A percentile compares a stretch with the other conserved stretches of the same genome.
Evolutionary conservation across 2,888 invertebrate genomes (phyloP).

Genomic region (Drymonia ruficornis): DNA sequence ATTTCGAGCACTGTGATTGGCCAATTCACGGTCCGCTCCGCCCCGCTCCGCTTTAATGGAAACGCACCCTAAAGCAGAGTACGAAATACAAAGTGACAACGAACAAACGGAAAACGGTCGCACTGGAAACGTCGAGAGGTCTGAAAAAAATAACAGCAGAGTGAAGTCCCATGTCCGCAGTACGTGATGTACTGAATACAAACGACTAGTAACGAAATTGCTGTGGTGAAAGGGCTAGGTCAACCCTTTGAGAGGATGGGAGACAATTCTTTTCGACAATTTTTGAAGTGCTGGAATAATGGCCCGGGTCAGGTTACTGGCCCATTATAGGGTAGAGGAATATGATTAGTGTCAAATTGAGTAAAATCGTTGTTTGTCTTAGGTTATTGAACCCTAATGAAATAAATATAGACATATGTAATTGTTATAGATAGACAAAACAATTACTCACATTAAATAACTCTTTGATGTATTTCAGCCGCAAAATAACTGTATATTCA

Average conservation of each 20-base stretch:
- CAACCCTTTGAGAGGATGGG: slow-evolving; percentile 48
- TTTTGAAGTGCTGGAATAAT: background rate
- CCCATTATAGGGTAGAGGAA: too few relatives aligned
- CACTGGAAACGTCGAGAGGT: slow-evolving; percentile 34
- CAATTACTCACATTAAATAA: too few relatives aligned
- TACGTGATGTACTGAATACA: slow-evolving; percentile 65
- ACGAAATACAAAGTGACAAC: background rate
- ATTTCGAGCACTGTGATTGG: too few relatives aligned
- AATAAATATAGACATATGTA: too few relatives aligned
- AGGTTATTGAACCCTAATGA: too few relatives aligned
- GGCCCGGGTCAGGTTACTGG: background rate
- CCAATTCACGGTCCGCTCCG: too few relatives aligned
- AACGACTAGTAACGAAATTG: slow-evolving; percentile 61
- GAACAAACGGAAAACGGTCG: slow-evolving; percentile 23
- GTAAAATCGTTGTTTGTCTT: too few relatives aligned
- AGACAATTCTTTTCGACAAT: slow-evolving; percentile 15
- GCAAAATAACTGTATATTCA: background rate
- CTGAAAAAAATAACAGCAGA: slow-evolving; percentile 47
- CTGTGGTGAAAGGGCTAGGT: slow-evolving; percentile 39
- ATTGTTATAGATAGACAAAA: too few relatives aligned
- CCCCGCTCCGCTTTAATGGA: too few relatives aligned
- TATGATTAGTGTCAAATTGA: too few relatives aligned
- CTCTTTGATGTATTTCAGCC: too few relatives aligned
- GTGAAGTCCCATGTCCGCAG: slow-evolving; percentile 60
- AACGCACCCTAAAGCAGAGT: too few relatives aligned